Evolutionary conservation across 2,113 vertebrate species (phyloP), one percentile per base, ranked within the genome.

Genomic region (Ciconia maguari): DNA sequence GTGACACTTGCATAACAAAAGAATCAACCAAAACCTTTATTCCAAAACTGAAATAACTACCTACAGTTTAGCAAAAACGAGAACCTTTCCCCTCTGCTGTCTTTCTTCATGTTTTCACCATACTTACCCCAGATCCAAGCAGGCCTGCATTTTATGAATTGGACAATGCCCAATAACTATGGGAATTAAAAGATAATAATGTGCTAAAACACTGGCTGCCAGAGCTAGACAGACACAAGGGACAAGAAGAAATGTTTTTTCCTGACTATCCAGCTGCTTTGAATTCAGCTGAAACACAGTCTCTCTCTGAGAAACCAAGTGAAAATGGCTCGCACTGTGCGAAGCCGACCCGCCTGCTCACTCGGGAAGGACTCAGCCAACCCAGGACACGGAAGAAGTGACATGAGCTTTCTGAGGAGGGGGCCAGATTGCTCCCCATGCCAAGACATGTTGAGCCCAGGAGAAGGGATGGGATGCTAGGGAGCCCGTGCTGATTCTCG

Each of bases 221-320:
- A 96, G 89, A 96, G 94, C 72, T 64, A 91, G 91, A 78, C 55
- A 89, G 68, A 96, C 96, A 94, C 94, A 71, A 83, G 96, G 96
- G 97, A 97, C 82, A 92, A 83, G 79, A 61, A 93, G 80, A 91
- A 96, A 96, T 95, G 68, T 91, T 95, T 95, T 93, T 95, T 51
- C 93, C 89, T 93, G 81, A 87, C 55, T 75, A 34, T 96, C 75
- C 97, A 97, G 95, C 93, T 97, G 97, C 95, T 96, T 96, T 88
- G 93, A 96, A 91, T 96, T 96, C 91, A 90, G 82, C 91, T 93
- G 91, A 91, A 96, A 80, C 64, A n/a, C 44, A 66, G 89, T 1
- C n/a, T 51, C 13, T 65, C 70, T 91, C 89, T 83, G 89, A 91
- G 93, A 95, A 90, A 66, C 34, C 32, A 72, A 51, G 70, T 2